Percentiles rank a stretch among this genome's conserved stretches.
phyloP scores from a whole-genome alignment of 2,888 invertebrate species.

The Patella ulyssiponensis region DNA sequence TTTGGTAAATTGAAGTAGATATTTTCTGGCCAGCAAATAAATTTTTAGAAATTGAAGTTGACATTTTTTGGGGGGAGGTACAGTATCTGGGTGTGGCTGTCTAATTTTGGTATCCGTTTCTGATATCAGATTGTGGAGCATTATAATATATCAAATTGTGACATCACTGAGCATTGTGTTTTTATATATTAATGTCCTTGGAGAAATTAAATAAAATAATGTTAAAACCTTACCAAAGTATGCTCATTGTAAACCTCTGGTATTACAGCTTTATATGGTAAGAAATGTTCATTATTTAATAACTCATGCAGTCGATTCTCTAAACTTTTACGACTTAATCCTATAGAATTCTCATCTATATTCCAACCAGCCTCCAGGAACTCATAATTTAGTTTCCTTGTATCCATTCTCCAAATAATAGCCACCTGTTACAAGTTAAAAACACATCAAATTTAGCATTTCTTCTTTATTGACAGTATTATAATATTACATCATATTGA shows the following conservation, averaged over 20 bases:
- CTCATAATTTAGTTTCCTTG: slow-evolving; percentile 89
- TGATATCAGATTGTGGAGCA: too few species aligned
- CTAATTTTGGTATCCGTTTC: too few species aligned
- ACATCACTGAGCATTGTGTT: too few species aligned
- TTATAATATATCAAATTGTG: too few species aligned
- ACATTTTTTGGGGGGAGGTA: too few species aligned
- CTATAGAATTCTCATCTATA: slow-evolving; percentile 68
- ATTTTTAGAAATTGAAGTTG: too few species aligned
- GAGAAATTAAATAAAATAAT: too few species aligned
- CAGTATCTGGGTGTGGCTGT: too few species aligned
- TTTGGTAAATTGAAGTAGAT: too few species aligned
- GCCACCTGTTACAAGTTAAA: slow-evolving; percentile 77
- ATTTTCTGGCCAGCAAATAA: too few species aligned
- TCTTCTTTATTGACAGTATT: not conserved
- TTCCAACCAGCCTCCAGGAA: slow-evolving; percentile 83
- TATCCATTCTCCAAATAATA: slow-evolving; percentile 90
- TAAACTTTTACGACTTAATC: slow-evolving; percentile 43
- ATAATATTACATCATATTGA: not conserved
- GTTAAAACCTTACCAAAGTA: slow-evolving; percentile 50
- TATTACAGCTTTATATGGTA: slow-evolving; percentile 52
- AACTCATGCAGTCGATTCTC: slow-evolving; percentile 53
- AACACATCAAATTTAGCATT: not conserved
- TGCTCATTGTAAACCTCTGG: slow-evolving; percentile 65
- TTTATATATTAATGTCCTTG: too few species aligned
- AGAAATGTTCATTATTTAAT: slow-evolving; percentile 49